phyloP scores from a whole-genome alignment of 1,140 invertebrate genomes.

The Sarcophaga peregrina region DNA sequence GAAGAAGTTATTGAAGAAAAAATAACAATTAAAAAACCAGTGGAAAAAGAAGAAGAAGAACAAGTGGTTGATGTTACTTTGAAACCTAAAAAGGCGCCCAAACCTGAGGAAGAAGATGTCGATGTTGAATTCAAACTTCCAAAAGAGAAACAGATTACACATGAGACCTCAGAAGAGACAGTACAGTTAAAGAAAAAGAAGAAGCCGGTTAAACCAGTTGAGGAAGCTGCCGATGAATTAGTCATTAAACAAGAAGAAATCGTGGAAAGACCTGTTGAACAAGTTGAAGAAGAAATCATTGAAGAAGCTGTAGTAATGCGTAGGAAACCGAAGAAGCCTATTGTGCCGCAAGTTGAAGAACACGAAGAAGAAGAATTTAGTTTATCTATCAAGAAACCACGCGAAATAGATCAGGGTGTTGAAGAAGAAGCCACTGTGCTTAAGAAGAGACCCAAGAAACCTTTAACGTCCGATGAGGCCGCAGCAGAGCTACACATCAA shows the following conservation, averaged over 20 bases:
- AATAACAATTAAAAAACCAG: conserved; percentile 55
- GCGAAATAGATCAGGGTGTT: conserved; percentile 60
- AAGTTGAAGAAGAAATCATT: conserved; percentile 60
- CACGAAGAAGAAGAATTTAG: conserved; percentile 63
- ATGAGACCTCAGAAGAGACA: conserved; percentile 58
- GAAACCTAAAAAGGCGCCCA: conserved; percentile 60
- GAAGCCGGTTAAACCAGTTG: conserved; percentile 58
- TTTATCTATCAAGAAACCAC: conserved; percentile 65
- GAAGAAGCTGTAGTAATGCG: conserved; percentile 60
- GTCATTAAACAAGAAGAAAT: conserved; percentile 66
- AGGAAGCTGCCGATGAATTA: conserved; percentile 68
- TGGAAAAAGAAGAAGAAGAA: conserved; percentile 54
- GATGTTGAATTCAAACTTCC: conserved; percentile 58
- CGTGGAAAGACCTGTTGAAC: conserved; percentile 65
- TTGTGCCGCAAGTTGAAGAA: conserved; percentile 56
- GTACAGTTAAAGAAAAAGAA: conserved; percentile 63
- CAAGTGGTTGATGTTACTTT: conserved; percentile 54
- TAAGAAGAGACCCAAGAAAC: conserved; percentile 62
- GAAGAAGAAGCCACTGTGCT: conserved; percentile 65
- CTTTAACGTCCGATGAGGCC: conserved; percentile 55
- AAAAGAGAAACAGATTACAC: conserved; percentile 51
- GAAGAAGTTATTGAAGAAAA: conserved; percentile 32
- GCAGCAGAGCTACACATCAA: conserved; percentile 64
- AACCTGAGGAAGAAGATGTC: conserved; percentile 60
- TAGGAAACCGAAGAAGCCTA: conserved; percentile 61